These are phyloP conservation scores for Lasioglossum calceatum DNA, from an alignment of 2,888 invertebrate species.

Conservation along the genomic window DNA sequence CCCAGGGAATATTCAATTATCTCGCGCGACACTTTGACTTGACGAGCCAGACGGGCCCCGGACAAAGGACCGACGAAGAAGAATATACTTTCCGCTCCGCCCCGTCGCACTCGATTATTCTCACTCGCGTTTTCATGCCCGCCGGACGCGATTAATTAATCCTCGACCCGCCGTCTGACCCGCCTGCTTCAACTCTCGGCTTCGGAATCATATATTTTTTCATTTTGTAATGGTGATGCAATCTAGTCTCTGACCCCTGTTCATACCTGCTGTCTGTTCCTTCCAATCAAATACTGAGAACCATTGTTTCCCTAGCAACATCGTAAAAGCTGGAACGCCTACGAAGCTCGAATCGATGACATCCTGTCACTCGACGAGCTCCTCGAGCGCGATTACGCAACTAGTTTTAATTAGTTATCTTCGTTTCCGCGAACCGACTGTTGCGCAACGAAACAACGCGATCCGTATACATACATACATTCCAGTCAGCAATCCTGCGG, in stretches of 20 bases:
- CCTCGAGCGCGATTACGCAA: not conserved
- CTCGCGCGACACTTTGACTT: slow-evolving; percentile 6
- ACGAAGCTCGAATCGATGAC: not conserved
- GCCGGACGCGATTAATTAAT: slow-evolving; percentile 37
- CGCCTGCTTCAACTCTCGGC: not conserved
- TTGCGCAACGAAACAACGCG: not conserved
- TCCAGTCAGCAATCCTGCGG: not conserved
- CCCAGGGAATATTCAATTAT: slow-evolving; percentile 26
- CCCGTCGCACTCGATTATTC: not conserved
- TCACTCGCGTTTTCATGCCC: not conserved
- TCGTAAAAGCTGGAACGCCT: not conserved
- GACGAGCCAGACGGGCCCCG: not conserved
- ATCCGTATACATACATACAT: not conserved
- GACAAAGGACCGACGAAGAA: not conserved
- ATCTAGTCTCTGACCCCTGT: not conserved
- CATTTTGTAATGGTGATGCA: not conserved
- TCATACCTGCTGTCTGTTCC: not conserved
- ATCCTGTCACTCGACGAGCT: not conserved
- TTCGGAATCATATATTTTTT: not conserved
- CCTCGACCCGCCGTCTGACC: not conserved
- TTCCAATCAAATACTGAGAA: not conserved
- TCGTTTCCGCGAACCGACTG: not conserved
- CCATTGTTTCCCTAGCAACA: not conserved
- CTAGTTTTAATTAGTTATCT: slow-evolving; percentile 19
- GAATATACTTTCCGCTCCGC: not conserved